Evolutionary conservation across 2,113 vertebrate species (phyloP), one percentile per base, ranked within the genome.

Genomic region (Cavia aperea): DNA sequence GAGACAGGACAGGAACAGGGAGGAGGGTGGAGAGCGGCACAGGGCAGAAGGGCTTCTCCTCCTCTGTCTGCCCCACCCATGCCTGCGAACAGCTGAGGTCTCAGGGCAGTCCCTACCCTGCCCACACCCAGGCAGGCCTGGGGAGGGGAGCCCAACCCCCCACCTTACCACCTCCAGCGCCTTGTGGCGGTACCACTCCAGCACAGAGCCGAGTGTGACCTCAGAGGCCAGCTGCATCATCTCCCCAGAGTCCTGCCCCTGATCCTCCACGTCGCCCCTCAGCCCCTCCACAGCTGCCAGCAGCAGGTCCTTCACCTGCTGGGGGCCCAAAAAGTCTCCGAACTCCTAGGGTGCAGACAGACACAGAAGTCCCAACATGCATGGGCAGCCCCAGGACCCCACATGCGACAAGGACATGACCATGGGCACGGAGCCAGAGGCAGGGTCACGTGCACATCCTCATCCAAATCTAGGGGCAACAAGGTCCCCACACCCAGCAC

Each of bases 251-350:
- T 95, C 91, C 49, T 95, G 94, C 23, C 77, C 81, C 18, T 0
- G 46, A 16, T 78, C 12, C 87, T 97, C 95, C 0, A 73, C 75
- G 72, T 65, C 26, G 4, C 70, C 90, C 58, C 92, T 96, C 85
- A 97, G 90, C 51, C 96, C 96, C 90, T 95, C 97, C 78, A 97
- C 63, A 65, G 94, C 92, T 2, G 96, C 95, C 72, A 97, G 92
- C 43, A 97, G 51, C 93, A 97, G 94, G 86, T 97, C 96, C 72
- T 96, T 96, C 2, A 97, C 90, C 93, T 97, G 94, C 66, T 94
- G 95, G 86, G 96, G 95, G 3, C 95, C 96, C 91, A 97, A 93
- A 84, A 96, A 96, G 56, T 96, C 96, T 81, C 95, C 95, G 26
- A 97, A 97, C 84, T 96, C 95, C 97, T 97, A 93, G 86, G 94